Conservation (phyloP, 2,113 vertebrate genomes). For the Odontesthes bonariensis region DNA sequence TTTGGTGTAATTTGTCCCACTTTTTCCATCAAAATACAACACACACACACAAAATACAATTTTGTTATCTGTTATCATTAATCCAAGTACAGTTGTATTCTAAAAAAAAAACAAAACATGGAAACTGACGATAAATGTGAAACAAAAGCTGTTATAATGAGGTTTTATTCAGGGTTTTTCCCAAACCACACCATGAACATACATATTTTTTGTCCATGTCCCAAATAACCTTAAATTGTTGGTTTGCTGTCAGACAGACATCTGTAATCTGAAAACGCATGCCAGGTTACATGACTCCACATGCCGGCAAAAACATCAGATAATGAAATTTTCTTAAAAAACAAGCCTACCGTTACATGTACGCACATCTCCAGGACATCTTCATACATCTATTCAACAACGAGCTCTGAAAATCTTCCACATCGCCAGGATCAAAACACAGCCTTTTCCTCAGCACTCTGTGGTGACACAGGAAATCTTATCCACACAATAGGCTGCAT, state of each 20-base stretch:
- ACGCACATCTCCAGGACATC: slow-evolving; percentile 19
- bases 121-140: neutral
- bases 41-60: neutral
- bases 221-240: slow-evolving; percentile 49
- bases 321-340: slow-evolving; percentile 42
- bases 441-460: slow-evolving; percentile 9
- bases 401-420: slow-evolving; percentile 11
- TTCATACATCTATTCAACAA: slow-evolving; percentile 25
- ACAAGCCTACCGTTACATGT: neutral
- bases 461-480: slow-evolving; percentile 12
- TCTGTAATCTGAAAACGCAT: slow-evolving; percentile 57
- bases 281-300: slow-evolving; percentile 63
- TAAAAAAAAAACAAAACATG: neutral
- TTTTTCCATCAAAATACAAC: neutral
- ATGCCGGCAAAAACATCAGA: slow-evolving; percentile 50
- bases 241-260: slow-evolving; percentile 56
- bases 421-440: slow-evolving; percentile 11
- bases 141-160: neutral
- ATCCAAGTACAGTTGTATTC: too few species aligned
- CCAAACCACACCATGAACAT: slow-evolving; percentile 15
- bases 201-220: slow-evolving; percentile 30
- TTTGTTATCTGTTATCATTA: too few species aligned
- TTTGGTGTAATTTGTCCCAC: too few species aligned
- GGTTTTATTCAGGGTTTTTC: neutral
- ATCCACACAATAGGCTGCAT: slow-evolving; percentile 25